Percentiles rank a stretch among this genome's conserved stretches.
Conservation (phyloP, 2,888 invertebrate genomes). For the Hanleya hanleyi region DNA sequence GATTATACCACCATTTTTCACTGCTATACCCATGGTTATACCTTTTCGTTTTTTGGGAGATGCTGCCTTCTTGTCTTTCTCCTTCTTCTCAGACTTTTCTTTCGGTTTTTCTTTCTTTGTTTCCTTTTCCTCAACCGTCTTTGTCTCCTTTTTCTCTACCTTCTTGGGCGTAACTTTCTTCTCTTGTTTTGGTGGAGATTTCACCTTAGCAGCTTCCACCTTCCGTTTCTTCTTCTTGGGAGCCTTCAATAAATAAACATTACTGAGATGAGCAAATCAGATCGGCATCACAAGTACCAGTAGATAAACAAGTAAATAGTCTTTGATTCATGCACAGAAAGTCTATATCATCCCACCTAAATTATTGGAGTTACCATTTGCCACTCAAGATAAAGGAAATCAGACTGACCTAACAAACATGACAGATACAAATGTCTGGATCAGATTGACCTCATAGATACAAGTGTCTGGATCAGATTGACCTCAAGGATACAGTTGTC, state of each 20-base stretch:
- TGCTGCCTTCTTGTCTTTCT: conserved; percentile 31
- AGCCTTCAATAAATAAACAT: conserved; percentile 37
- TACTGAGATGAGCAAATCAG: background rate
- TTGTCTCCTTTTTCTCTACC: conserved; percentile 56
- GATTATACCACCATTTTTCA: too few relatives aligned
- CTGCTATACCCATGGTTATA: too few relatives aligned
- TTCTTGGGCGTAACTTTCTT: conserved; percentile 50
- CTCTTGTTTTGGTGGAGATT: conserved; percentile 32
- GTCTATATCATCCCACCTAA: too few relatives aligned
- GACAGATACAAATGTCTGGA: too few relatives aligned
- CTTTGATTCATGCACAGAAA: too few relatives aligned
- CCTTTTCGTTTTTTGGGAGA: conserved; percentile 22
- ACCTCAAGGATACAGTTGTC: too few relatives aligned
- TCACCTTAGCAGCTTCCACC: conserved; percentile 38
- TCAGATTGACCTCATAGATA: too few relatives aligned
- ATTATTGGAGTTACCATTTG: too few relatives aligned
- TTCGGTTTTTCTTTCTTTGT: conserved; percentile 38
- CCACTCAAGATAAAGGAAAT: too few relatives aligned
- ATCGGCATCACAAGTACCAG: background rate
- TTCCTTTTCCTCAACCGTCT: conserved; percentile 56
- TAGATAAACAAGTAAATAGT: too few relatives aligned
- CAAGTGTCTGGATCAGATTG: too few relatives aligned
- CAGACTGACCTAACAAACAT: too few relatives aligned
- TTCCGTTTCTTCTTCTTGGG: conserved; percentile 61
- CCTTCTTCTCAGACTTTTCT: conserved; percentile 34